phyloP scores from a whole-genome alignment of 1,140 invertebrate genomes.

The Drosophila auraria region DNA sequence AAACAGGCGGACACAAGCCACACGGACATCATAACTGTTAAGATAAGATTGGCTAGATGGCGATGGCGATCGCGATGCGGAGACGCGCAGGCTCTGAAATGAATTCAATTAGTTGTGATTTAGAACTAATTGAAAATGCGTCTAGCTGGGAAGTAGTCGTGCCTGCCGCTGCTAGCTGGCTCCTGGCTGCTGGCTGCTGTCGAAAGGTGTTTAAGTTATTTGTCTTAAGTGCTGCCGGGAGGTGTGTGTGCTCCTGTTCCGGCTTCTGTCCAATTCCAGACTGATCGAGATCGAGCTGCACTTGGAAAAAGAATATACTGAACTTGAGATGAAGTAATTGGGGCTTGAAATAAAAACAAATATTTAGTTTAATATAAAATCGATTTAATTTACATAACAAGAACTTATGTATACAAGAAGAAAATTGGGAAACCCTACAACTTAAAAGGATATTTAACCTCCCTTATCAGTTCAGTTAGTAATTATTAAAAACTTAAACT shows the following conservation, averaged over 20 bases:
- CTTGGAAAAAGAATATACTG: neutral
- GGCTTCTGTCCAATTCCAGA: slow-evolving; percentile 21
- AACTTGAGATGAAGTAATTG: neutral
- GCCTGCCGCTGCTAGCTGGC: slow-evolving; percentile 1
- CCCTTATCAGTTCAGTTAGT: neutral
- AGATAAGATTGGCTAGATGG: slow-evolving; percentile 75
- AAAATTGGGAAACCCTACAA: too few relatives aligned
- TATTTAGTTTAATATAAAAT: too few relatives aligned
- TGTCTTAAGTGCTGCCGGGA: slow-evolving; percentile 78
- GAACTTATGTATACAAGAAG: too few relatives aligned
- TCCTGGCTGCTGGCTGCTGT: slow-evolving; percentile 43
- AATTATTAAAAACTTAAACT: too few relatives aligned
- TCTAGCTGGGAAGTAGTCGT: slow-evolving; percentile 43
- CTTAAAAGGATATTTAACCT: too few relatives aligned
- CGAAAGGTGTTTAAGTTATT: slow-evolving; percentile 81
- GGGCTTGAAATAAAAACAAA: too few relatives aligned
- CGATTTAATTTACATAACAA: too few relatives aligned
- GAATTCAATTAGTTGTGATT: slow-evolving; percentile 82
- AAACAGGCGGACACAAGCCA: slow-evolving; percentile 55
- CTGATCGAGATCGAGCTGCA: slow-evolving; percentile 31
- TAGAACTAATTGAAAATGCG: slow-evolving; percentile 82
- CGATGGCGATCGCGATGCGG: slow-evolving; percentile 28
- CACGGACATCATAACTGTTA: slow-evolving; percentile 74
- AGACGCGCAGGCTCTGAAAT: slow-evolving; percentile 31
- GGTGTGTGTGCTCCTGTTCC: slow-evolving; percentile 55